These are phyloP conservation scores for Trachymyrmex septentrionalis DNA, from an alignment of 1,140 invertebrate genomes.

Conservation along the genomic window DNA sequence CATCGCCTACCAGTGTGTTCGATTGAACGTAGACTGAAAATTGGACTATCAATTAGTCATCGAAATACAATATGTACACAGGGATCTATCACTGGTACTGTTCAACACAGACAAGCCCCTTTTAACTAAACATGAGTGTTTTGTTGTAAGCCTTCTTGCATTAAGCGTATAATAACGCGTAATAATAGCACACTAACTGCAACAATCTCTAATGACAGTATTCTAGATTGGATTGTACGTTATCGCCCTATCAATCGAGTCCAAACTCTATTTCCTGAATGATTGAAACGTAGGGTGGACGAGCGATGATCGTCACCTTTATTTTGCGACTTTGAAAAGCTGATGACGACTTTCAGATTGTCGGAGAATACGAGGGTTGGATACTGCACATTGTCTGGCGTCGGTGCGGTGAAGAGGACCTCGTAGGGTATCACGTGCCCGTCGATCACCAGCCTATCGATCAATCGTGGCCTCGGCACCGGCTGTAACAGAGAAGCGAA, in stretches of 20 bases:
- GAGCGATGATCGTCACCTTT: constrained; percentile 60
- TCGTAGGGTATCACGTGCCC: constrained; percentile 96
- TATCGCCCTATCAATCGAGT: neutral
- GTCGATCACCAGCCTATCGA: constrained; percentile 94
- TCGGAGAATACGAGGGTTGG: constrained; percentile 93
- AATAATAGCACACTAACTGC: neutral
- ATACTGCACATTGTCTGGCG: constrained; percentile 90
- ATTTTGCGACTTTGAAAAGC: constrained; percentile 89
- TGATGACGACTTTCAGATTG: constrained; percentile 93
- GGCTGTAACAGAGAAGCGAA: constrained; percentile 85
- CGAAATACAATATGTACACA: neutral
- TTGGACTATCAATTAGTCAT: constrained; percentile 49
- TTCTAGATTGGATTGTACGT: neutral
- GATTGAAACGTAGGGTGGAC: neutral
- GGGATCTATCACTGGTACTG: neutral
- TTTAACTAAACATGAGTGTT: neutral
- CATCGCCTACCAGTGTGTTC: constrained; percentile 93
- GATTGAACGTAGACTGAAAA: constrained; percentile 94
- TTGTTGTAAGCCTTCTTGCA: neutral
- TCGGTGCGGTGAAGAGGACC: constrained; percentile 94
- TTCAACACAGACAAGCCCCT: too few relatives aligned
- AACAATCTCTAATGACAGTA: neutral
- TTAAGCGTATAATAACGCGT: neutral
- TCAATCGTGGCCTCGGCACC: constrained; percentile 88
- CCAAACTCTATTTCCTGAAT: neutral